Evolutionary conservation across 2,797 vertebrate genomes (phyloP).

Genomic region (Diplodus sargus): DNA sequence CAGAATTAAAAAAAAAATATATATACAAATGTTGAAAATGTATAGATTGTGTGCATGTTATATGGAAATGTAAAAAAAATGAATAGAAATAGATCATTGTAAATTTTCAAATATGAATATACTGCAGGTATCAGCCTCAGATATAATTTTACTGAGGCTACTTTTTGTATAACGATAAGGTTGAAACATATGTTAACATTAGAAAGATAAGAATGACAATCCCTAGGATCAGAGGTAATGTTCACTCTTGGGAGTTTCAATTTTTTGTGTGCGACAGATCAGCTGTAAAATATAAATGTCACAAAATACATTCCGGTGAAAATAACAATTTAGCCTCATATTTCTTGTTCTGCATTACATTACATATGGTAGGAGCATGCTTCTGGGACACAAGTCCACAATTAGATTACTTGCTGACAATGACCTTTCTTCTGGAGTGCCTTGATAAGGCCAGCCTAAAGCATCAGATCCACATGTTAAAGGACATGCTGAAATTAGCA

Average conservation of each 20-base stretch:
- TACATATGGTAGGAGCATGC: conserved; percentile 24
- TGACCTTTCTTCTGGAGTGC: conserved; percentile 80
- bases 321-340: conserved; percentile 41
- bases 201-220: too few species aligned
- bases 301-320: conserved; percentile 29
- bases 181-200: too few species aligned
- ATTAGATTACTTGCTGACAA: conserved; percentile 74
- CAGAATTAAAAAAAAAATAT: too few species aligned
- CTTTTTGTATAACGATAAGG: too few species aligned
- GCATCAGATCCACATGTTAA: conserved; percentile 72
- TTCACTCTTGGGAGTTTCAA: not conserved
- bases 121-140: too few species aligned
- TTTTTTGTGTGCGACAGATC: not conserved
- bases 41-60: too few species aligned
- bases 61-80: too few species aligned
- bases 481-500: conserved; percentile 75
- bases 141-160: too few species aligned
- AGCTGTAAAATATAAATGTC: conserved; percentile 18
- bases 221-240: not conserved
- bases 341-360: conserved; percentile 36
- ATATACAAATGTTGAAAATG: too few species aligned
- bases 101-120: too few species aligned
- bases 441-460: conserved; percentile 78
- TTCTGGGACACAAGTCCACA: conserved; percentile 54
- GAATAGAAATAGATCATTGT: too few species aligned